Percentiles rank a stretch among this genome's conserved stretches.
Evolutionary conservation across 2,888 invertebrate species (phyloP).

Genomic region (Drosophila neonasuta): DNA sequence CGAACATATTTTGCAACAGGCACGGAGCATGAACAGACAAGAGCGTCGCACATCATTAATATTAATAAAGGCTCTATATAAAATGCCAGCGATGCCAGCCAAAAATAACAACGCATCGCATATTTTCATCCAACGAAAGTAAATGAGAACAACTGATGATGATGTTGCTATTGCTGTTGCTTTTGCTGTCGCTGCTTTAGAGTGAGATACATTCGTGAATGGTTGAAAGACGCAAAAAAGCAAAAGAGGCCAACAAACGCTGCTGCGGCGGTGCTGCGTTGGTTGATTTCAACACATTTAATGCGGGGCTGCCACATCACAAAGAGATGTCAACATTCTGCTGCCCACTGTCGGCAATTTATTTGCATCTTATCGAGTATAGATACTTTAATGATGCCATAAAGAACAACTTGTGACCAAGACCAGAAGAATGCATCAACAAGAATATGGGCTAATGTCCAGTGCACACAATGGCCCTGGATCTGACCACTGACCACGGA

Average conservation of each 20-base stretch:
- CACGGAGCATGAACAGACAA: conserved; percentile 29
- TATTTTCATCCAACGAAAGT: conserved; percentile 48
- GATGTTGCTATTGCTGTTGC: background rate
- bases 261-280: background rate
- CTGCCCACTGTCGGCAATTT: conserved; percentile 51
- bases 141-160: conserved; percentile 41
- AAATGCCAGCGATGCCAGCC: conserved; percentile 56
- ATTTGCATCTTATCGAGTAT: conserved; percentile 32
- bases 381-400: conserved; percentile 43
- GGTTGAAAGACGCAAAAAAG: conserved; percentile 25
- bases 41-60: conserved; percentile 68
- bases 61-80: conserved; percentile 71
- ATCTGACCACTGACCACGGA: background rate
- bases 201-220: conserved; percentile 26
- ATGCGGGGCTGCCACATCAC: conserved; percentile 52
- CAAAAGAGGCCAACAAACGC: conserved; percentile 26
- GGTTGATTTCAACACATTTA: conserved; percentile 66
- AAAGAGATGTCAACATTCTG: conserved; percentile 65
- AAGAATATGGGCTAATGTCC: conserved; percentile 67
- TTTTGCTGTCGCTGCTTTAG: conserved; percentile 14
- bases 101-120: conserved; percentile 59
- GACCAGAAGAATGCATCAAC: conserved; percentile 9
- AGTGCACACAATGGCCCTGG: conserved; percentile 54
- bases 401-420: conserved; percentile 39
- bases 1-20: conserved; percentile 48